Percentiles rank a stretch among this genome's conserved stretches.
phyloP scores from a whole-genome alignment of 1,140 invertebrate species.

The Melanaphis sacchari region DNA sequence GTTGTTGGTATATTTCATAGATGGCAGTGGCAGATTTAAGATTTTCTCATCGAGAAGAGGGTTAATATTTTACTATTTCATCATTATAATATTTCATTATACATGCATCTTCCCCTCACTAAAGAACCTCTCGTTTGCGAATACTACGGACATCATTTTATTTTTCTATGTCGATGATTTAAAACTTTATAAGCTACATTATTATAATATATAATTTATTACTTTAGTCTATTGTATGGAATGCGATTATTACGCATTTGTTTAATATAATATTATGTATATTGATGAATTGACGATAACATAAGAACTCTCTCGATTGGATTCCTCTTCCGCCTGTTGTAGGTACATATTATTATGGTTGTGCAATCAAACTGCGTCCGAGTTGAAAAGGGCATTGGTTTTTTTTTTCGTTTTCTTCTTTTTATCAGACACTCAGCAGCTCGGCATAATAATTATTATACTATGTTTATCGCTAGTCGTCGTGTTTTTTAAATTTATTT shows the following conservation, averaged over 20 bases:
- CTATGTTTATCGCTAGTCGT: not conserved
- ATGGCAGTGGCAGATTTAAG: not conserved
- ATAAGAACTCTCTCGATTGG: not conserved
- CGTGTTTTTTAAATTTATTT: not conserved
- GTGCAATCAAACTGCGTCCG: not conserved
- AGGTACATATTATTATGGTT: not conserved
- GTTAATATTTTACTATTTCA: not conserved
- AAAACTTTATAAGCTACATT: not conserved
- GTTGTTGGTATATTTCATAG: not conserved
- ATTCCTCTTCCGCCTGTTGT: not conserved
- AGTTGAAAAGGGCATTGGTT: slow-evolving; percentile 26
- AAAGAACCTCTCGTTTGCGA: not conserved
- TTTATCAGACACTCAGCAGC: not conserved
- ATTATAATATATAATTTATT: not conserved
- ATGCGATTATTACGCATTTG: no score
- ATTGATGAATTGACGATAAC: not conserved
- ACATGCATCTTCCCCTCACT: not conserved
- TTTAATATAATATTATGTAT: not conserved
- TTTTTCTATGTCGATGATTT: not conserved
- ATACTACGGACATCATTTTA: not conserved
- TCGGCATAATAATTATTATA: not conserved
- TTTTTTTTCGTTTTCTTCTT: not conserved
- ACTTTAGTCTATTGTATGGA: not conserved
- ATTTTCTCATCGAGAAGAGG: not conserved
- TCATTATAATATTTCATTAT: not conserved